Percentiles rank a stretch among this genome's conserved stretches.
Evolutionary conservation across 2,113 vertebrate genomes (phyloP).

Genomic region (Toxotes chatareus): DNA sequence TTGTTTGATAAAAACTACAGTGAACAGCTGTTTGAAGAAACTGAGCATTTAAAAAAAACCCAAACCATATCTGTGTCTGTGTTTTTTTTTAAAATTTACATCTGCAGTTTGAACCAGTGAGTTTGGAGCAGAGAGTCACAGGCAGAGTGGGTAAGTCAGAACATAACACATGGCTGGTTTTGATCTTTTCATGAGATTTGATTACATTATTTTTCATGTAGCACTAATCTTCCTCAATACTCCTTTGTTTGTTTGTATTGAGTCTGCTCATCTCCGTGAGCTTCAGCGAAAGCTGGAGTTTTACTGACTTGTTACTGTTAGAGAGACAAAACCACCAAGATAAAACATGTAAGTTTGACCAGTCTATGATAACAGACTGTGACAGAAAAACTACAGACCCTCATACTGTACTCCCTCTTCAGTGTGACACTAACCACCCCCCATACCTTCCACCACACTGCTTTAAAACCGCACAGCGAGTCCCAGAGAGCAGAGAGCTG

Average conservation of each 20-base stretch:
- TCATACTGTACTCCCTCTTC: background rate
- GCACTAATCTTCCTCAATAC: background rate
- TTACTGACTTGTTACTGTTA: background rate
- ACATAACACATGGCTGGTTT: no score
- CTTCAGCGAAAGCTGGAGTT: no score
- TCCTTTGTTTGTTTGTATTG: background rate
- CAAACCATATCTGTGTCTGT: no score
- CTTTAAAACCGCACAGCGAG: conserved; percentile 40
- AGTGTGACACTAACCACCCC: conserved; percentile 3
- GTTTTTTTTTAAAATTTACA: no score
- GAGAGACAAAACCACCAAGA: background rate
- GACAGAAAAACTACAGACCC: background rate
- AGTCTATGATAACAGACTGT: background rate
- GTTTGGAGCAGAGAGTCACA: no score
- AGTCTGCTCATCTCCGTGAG: no score
- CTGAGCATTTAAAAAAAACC: no score
- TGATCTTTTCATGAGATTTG: background rate
- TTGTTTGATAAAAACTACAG: no score
- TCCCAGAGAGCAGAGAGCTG: conserved; percentile 6
- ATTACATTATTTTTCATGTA: background rate
- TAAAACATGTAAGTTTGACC: background rate
- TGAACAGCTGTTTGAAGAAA: no score
- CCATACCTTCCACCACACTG: conserved; percentile 12
- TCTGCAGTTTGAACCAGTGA: no score
- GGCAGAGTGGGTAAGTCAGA: no score